Percentiles rank a stretch among this genome's conserved stretches.
Conservation (phyloP, 2,888 invertebrate genomes). For the Strigamia maritima region DNA sequence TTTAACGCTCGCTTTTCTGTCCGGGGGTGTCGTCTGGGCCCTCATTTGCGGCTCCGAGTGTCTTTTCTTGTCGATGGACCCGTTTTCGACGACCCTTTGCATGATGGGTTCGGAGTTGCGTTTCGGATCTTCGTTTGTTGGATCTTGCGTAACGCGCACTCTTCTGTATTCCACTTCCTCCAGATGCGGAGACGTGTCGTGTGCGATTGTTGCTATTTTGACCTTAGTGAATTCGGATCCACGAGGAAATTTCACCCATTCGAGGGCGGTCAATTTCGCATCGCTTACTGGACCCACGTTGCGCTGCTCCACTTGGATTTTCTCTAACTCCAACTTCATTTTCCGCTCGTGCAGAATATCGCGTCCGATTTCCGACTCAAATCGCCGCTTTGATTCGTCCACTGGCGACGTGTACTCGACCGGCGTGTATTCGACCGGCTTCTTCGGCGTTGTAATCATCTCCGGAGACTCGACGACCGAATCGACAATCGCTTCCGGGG, state of each 20-base stretch:
- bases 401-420: constrained; percentile 42
- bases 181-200: neutral
- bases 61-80: constrained; percentile 39
- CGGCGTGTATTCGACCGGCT: neutral
- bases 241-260: constrained; percentile 12
- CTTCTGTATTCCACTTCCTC: neutral
- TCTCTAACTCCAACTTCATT: constrained; percentile 54
- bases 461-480: too few species aligned
- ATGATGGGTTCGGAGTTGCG: constrained; percentile 41
- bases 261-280: neutral
- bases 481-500: too few species aligned
- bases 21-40: constrained; percentile 39
- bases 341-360: constrained; percentile 55
- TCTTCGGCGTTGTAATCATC: too few species aligned
- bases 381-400: constrained; percentile 49
- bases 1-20: constrained; percentile 46
- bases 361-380: constrained; percentile 57
- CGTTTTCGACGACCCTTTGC: neutral
- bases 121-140: constrained; percentile 37
- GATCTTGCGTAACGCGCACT: neutral
- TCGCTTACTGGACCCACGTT: constrained; percentile 3
- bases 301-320: constrained; percentile 45
- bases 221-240: constrained; percentile 17
- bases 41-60: constrained; percentile 39
- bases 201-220: neutral